A percentile compares a stretch with the other conserved stretches of the same genome.
These are phyloP conservation scores for Brachirus orientalis DNA, from an alignment of 2,113 vertebrate genomes.

Conservation along the genomic window DNA sequence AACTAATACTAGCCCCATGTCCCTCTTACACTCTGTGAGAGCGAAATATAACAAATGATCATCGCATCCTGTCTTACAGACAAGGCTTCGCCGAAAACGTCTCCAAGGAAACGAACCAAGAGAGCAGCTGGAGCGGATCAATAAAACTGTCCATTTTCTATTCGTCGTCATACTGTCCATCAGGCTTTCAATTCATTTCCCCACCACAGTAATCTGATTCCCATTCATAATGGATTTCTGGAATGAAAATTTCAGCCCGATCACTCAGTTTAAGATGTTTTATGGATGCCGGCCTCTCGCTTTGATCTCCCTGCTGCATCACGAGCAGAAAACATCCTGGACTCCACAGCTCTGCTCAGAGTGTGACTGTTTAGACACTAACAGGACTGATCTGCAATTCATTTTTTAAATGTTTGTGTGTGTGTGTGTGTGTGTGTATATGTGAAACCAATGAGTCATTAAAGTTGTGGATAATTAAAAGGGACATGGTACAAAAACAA, in stretches of 20 bases:
- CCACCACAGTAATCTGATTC: conserved; percentile 19
- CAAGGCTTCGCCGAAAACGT: conserved; percentile 80
- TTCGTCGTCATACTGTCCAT: not conserved
- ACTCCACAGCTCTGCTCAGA: conserved; percentile 21
- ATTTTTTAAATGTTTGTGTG: conserved; percentile 9
- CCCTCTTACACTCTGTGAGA: not conserved
- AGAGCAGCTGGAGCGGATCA: conserved; percentile 77
- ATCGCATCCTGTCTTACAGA: conserved; percentile 63
- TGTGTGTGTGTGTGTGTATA: conserved; percentile 10
- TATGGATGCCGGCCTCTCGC: conserved; percentile 9
- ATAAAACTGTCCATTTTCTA: conserved; percentile 45
- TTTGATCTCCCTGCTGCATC: not conserved
- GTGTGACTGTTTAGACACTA: conserved; percentile 28
- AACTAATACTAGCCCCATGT: not conserved
- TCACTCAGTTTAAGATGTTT: conserved; percentile 15
- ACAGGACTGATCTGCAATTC: conserved; percentile 18
- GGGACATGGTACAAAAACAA: not conserved
- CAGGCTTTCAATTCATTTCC: conserved; percentile 41
- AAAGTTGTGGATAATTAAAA: not conserved
- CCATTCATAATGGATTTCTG: conserved; percentile 27
- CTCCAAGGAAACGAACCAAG: conserved; percentile 80
- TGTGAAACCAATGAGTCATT: conserved; percentile 23
- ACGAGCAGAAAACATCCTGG: conserved; percentile 16
- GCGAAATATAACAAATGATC: conserved; percentile 10
- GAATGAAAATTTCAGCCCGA: conserved; percentile 16